phyloP scores from a whole-genome alignment of 92 coral and sea anemone species.

The Scolanthus callimorphus region DNA sequence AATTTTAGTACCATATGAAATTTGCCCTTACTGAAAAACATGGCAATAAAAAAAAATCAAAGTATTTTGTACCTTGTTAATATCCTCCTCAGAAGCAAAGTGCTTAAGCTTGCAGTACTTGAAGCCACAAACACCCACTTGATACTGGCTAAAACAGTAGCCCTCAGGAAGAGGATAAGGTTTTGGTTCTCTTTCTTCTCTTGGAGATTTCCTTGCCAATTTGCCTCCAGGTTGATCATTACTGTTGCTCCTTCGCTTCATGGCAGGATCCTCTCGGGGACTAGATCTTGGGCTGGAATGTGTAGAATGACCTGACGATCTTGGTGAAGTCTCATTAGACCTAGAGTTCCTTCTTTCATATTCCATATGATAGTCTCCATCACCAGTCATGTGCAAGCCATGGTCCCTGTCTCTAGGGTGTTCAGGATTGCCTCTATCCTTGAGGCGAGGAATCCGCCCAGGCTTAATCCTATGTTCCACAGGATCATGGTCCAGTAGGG shows the following conservation, averaged over 20 bases:
- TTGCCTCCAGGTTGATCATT: background rate
- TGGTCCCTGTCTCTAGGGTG: background rate
- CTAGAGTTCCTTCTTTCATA: no score
- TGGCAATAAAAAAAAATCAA: no score
- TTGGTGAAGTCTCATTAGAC: no score
- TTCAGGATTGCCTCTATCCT: background rate
- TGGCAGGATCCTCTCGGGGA: no score
- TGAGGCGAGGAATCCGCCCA: background rate
- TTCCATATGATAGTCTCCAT: background rate
- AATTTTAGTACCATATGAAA: no score
- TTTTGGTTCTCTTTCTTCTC: no score
- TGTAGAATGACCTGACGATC: background rate
- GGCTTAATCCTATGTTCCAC: background rate
- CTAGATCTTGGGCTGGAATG: background rate
- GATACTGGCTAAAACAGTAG: constrained; percentile 35
- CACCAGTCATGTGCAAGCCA: background rate
- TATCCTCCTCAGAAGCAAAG: background rate
- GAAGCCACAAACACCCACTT: constrained; percentile 24
- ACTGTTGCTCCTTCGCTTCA: background rate
- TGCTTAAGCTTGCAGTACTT: constrained; percentile 28
- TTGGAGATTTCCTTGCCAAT: no score
- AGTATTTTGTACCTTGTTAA: background rate
- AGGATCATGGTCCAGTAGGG: no score
- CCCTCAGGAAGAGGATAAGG: constrained; percentile 8
- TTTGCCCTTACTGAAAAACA: no score